Base-by-base conservation (phyloP, 1,140 invertebrate species). In the Brachionus rubens region DNA sequence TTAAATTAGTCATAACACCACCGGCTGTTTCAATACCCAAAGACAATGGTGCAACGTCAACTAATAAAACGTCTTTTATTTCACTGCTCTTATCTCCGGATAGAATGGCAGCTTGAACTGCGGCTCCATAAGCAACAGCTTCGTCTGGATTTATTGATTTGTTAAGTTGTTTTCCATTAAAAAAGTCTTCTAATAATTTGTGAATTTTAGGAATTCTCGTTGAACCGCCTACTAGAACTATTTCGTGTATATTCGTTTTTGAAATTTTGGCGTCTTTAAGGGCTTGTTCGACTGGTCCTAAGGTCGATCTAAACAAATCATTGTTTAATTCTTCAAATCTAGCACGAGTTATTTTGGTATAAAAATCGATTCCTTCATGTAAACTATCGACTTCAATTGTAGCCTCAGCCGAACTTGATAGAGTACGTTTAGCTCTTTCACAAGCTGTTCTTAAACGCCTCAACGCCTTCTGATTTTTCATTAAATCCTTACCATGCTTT, bases 141-240 rank as follows among this genome's bases (percentile, higher is more conserved):
- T 89, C 86, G 79, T 87, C 87, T 30, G 76, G 76, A 67, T 76
- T 76, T 6, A 76, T 76, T 43, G 54, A 36, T 54, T 79, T 81
- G 62, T 82, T 83, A 26, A 85, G 78, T 54, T 83, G 82, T 78
- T 81, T 79, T 16, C 84, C 80, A 78, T 84, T 83, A 78, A 84
- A 84, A 80, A 82, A 83, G 50, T 83, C 81, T 76, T 83, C 79
- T 3, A 84, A 65, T 3, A 89, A 70, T 41, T 86, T 85, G 62
- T 89, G 88, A 52, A 89, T 86, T 78, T 87, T 88, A 0, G 88
- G 88, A 56, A 89, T 89, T 33, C 88, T 82, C 0, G 88, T 89
- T 0, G 87, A 88, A 2, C 88, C 88, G 47, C 87, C 88, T 36
- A 88, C 87, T 14, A 89, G 78, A 2, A 89, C 88, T 28, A 89